phyloP scores from a whole-genome alignment of 2,888 invertebrate species.

The Pterostichus madidus region DNA sequence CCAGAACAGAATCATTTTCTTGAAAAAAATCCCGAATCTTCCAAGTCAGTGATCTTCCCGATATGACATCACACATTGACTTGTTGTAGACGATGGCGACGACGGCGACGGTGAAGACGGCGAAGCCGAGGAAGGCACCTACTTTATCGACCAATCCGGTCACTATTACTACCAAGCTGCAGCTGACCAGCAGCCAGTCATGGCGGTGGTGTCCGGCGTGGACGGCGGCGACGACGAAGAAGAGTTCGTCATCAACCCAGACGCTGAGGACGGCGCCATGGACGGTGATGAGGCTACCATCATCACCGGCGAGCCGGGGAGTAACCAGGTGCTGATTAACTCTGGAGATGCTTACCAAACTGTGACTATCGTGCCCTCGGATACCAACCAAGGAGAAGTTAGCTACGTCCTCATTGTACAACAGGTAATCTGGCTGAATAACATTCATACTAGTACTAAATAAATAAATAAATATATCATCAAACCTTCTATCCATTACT shows the following conservation, averaged over 20 bases:
- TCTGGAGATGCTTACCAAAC: conserved; percentile 86
- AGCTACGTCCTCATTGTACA: conserved; percentile 94
- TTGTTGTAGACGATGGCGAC: conserved; percentile 68
- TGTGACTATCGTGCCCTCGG: conserved; percentile 91
- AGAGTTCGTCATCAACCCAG: conserved; percentile 78
- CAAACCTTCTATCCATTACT: too few species aligned
- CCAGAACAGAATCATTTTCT: too few species aligned
- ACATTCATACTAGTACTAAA: too few species aligned
- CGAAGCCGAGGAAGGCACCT: conserved; percentile 82
- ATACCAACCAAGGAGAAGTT: conserved; percentile 87
- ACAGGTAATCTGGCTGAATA: conserved; percentile 78
- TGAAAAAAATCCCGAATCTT: too few species aligned
- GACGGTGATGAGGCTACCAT: conserved; percentile 72
- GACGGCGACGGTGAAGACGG: conserved; percentile 76
- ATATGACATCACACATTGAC: too few species aligned
- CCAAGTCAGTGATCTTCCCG: too few species aligned
- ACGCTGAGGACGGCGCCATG: conserved; percentile 73
- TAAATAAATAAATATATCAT: too few species aligned
- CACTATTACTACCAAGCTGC: conserved; percentile 90
- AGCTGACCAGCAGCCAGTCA: conserved; percentile 82
- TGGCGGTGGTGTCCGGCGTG: conserved; percentile 81
- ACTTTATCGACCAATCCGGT: conserved; percentile 90
- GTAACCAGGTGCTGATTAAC: conserved; percentile 79
- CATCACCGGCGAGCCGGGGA: conserved; percentile 70
- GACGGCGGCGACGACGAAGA: conserved; percentile 77